Evolutionary conservation across 2,888 invertebrate species (phyloP).

Genomic region (Neoscelio sp.): DNA sequence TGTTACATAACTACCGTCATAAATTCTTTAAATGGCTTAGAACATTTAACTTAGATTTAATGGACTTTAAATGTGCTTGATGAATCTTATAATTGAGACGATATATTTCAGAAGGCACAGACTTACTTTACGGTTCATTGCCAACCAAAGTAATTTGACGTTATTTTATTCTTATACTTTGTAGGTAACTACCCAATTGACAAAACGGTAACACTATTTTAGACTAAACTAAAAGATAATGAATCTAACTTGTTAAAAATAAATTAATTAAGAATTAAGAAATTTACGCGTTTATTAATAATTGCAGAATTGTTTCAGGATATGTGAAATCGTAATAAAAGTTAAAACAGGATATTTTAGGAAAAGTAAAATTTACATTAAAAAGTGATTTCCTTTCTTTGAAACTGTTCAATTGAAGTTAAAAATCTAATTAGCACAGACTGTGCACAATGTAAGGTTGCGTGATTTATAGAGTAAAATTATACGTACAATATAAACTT

Average conservation of each 20-base stretch:
- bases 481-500: constrained; percentile 2
- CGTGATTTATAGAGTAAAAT: constrained; percentile 35
- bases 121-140: constrained; percentile 41
- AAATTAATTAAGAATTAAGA: too few relatives aligned
- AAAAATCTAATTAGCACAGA: constrained; percentile 25
- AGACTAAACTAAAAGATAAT: too few relatives aligned
- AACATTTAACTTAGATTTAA: constrained; percentile 52
- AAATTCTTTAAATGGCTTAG: too few relatives aligned
- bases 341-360: constrained; percentile 28
- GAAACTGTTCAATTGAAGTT: constrained; percentile 25
- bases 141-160: neutral
- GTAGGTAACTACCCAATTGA: neutral
- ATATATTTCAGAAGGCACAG: constrained; percentile 36
- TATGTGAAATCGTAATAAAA: constrained; percentile 16
- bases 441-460: constrained; percentile 10
- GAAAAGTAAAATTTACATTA: constrained; percentile 19
- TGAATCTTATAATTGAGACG: constrained; percentile 52
- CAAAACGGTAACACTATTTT: constrained; percentile 15
- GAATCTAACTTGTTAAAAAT: too few relatives aligned
- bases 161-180: constrained; percentile 32
- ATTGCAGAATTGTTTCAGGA: constrained; percentile 4
- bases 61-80: constrained; percentile 55
- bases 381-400: constrained; percentile 37
- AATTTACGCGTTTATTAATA: too few relatives aligned
- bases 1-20: too few relatives aligned